These are phyloP conservation scores for Tolypeutes matacus DNA, from an alignment of 2,797 vertebrate genomes.

Conservation along the genomic window DNA sequence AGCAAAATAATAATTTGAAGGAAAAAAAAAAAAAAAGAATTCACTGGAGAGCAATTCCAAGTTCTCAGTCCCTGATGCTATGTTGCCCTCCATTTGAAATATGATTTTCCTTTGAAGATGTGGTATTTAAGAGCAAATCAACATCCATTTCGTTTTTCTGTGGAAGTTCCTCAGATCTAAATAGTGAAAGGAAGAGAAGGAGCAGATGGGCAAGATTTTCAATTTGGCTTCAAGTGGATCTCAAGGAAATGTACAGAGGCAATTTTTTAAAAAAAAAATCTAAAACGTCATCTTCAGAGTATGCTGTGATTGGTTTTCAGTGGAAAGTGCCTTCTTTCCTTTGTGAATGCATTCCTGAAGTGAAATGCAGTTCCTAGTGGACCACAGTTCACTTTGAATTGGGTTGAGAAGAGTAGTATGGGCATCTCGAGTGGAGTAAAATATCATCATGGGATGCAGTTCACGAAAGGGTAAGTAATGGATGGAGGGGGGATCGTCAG, in stretches of 20 bases:
- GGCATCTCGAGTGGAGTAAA: fast-evolving
- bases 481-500: no score
- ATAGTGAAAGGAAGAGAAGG: neutral
- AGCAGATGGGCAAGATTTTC: constrained; percentile 28
- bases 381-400: neutral
- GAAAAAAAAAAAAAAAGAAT: neutral
- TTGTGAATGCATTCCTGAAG: fast-evolving
- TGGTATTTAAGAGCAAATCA: neutral
- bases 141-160: neutral
- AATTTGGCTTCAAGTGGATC: constrained; percentile 16
- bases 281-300: neutral
- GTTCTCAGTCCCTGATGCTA: no score
- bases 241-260: neutral
- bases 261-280: neutral
- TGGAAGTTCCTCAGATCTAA: neutral
- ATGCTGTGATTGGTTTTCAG: neutral
- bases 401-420: fast-evolving
- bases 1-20: neutral
- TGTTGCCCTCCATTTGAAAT: neutral
- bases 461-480: neutral
- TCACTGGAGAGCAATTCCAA: neutral
- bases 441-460: neutral
- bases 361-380: fast-evolving
- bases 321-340: neutral
- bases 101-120: neutral